Evolutionary conservation across 2,113 vertebrate genomes (phyloP).

Genomic region (Gymnogyps californianus): DNA sequence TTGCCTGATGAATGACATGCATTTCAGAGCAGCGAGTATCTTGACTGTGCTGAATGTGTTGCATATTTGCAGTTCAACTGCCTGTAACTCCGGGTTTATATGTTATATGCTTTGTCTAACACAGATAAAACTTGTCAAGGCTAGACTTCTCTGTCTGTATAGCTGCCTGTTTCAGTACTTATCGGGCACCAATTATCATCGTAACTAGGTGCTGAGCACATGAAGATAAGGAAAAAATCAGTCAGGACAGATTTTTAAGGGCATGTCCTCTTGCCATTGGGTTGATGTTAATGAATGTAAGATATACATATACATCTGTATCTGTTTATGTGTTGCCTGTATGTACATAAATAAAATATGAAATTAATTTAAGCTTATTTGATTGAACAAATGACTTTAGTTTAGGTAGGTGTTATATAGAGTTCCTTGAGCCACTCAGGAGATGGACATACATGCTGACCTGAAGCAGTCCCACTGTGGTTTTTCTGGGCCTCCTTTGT

Average conservation of each 20-base stretch:
- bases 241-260: not conserved
- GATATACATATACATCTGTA: not conserved
- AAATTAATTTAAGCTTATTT: not conserved
- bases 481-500: not conserved
- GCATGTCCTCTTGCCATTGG: not conserved
- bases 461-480: not conserved
- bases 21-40: not conserved
- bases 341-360: not conserved
- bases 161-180: not conserved
- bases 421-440: not conserved
- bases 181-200: not conserved
- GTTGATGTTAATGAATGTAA: not conserved
- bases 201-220: not conserved
- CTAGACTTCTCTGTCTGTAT: not conserved
- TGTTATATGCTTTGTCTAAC: not conserved
- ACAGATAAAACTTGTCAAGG: not conserved
- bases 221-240: not conserved
- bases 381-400: not conserved
- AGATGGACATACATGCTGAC: not conserved
- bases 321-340: not conserved
- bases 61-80: not conserved
- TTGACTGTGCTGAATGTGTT: not conserved
- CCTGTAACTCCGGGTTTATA: not conserved
- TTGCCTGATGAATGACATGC: not conserved
- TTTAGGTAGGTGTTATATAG: not conserved